Evolutionary conservation across 1,140 invertebrate species (phyloP).

Genomic region (Polypedilum vanderplanki): DNA sequence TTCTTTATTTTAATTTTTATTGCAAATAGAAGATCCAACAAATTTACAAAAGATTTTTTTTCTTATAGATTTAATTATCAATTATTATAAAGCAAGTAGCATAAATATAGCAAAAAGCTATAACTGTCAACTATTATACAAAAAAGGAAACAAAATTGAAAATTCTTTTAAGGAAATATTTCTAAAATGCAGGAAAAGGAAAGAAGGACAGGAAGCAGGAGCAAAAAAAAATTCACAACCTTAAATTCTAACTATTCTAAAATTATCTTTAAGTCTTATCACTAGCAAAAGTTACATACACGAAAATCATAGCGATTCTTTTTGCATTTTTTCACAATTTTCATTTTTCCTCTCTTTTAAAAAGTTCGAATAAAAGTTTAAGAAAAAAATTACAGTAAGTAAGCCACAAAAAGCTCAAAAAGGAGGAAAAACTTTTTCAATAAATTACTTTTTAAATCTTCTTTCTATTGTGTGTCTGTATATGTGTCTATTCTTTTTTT

Average conservation of each 20-base stretch:
- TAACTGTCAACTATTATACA: background rate
- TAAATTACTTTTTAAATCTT: constrained; percentile 20
- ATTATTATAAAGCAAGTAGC: too few relatives aligned
- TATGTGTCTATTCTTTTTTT: background rate
- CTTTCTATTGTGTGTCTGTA: background rate
- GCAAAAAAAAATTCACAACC: background rate
- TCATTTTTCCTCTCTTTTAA: background rate
- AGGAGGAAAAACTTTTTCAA: constrained; percentile 6
- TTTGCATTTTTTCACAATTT: constrained; percentile 19
- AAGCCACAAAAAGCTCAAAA: constrained; percentile 11
- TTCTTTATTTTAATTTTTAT: background rate
- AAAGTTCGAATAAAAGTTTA: background rate
- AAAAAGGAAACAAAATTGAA: constrained; percentile 2
- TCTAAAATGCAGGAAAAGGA: background rate
- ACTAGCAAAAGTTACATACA: constrained; percentile 13
- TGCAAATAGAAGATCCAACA: constrained; percentile 8
- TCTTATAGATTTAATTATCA: too few relatives aligned
- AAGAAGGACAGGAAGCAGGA: background rate
- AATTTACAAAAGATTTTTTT: constrained; percentile 14
- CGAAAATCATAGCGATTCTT: constrained; percentile 17
- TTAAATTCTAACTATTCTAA: background rate
- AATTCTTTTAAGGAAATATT: background rate
- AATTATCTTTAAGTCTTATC: background rate
- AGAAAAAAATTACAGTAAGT: constrained; percentile 5
- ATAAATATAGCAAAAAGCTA: too few relatives aligned